Conservation (phyloP, 2,888 invertebrate genomes). For the Griposia aprilina region DNA sequence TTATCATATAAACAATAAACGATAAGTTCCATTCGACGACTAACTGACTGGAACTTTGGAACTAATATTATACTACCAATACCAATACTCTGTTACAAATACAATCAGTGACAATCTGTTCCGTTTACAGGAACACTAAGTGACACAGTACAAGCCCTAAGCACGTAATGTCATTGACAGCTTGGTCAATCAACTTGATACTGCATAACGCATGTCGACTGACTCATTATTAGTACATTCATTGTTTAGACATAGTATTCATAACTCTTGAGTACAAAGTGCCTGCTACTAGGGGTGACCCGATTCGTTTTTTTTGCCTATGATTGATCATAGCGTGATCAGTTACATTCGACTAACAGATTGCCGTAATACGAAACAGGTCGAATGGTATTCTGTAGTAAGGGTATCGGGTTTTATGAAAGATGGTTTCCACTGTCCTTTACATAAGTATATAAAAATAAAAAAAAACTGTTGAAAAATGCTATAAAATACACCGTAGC, state of each 20-base stretch:
- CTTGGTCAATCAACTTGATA: conserved; percentile 66
- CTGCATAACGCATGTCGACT: conserved; percentile 57
- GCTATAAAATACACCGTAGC: too few relatives aligned
- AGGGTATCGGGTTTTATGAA: conserved; percentile 37
- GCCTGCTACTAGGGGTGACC: conserved; percentile 56
- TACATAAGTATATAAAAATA: not conserved
- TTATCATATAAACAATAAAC: conserved; percentile 52
- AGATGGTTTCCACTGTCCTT: conserved; percentile 31
- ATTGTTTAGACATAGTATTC: conserved; percentile 64
- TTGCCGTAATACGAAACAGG: conserved; percentile 59
- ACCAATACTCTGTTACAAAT: conserved; percentile 21
- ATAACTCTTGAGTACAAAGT: conserved; percentile 50
- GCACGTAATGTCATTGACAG: conserved; percentile 63
- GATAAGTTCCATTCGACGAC: conserved; percentile 40
- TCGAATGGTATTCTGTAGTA: conserved; percentile 45
- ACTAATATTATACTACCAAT: conserved; percentile 1
- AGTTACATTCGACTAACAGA: conserved; percentile 61
- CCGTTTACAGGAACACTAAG: conserved; percentile 41
- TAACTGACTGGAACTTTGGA: conserved; percentile 9
- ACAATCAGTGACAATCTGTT: conserved; percentile 47
- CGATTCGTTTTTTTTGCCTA: conserved; percentile 56
- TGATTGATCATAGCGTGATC: conserved; percentile 67
- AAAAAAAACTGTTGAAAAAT: not conserved
- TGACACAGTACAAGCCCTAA: conserved; percentile 43
- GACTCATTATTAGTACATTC: conserved; percentile 58